Evolutionary conservation across 2,888 invertebrate species (phyloP).

Genomic region (Brachypterus glaber): DNA sequence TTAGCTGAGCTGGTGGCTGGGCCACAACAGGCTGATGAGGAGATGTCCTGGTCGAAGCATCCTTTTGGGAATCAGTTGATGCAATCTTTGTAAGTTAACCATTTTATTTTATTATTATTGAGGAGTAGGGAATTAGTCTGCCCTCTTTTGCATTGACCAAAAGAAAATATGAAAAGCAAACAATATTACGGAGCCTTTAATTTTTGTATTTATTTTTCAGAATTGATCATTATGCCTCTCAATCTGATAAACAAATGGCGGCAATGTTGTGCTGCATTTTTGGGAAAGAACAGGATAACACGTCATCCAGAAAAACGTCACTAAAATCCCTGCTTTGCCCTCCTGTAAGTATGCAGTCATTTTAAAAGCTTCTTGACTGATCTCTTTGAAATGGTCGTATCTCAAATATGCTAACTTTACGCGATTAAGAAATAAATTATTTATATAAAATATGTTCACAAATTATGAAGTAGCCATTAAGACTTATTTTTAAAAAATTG

Average conservation of each 20-base stretch:
- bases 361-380: too few species aligned
- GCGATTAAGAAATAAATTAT: too few species aligned
- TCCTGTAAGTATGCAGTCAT: slow-evolving; percentile 27
- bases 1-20: slow-evolving; percentile 63
- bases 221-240: slow-evolving; percentile 70
- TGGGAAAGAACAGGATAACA: slow-evolving; percentile 44
- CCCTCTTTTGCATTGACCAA: too few species aligned
- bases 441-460: too few species aligned
- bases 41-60: slow-evolving; percentile 69
- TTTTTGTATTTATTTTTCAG: slow-evolving; percentile 45
- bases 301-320: slow-evolving; percentile 24
- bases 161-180: too few species aligned
- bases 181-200: too few species aligned
- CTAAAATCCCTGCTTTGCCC: slow-evolving; percentile 26
- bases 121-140: too few species aligned
- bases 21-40: slow-evolving; percentile 46
- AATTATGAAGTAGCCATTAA: too few species aligned
- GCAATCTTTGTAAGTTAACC: slow-evolving; percentile 68
- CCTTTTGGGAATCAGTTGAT: slow-evolving; percentile 81
- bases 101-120: too few species aligned
- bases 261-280: slow-evolving; percentile 89
- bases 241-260: slow-evolving; percentile 84
- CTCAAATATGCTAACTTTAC: too few species aligned
- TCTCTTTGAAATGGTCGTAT: too few species aligned
- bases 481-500: too few species aligned